Evolutionary conservation across 1,140 invertebrate genomes (phyloP), one percentile per base, ranked within the genome.

Genomic region (Calephelis nemesis): DNA sequence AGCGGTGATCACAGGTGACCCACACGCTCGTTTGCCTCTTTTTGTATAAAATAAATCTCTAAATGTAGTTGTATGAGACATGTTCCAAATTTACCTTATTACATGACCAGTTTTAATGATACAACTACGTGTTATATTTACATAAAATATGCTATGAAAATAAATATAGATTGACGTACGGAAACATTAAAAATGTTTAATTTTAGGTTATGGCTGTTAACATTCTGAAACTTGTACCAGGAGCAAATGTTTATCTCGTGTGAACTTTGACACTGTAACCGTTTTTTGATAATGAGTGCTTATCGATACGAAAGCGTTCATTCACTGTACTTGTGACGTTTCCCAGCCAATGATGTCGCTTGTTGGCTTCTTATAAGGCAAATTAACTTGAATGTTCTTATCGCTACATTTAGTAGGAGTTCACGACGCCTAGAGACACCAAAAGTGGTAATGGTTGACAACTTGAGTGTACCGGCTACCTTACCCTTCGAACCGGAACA

Each of bases 191-290:
- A 60, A 58, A 39, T 40, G 19, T 60, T 39, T 39, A 58, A 58
- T 12, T 58, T 58, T 58, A 39, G 54, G 15, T 69, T 39, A 19
- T 60, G 5, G n/a, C n/a, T n/a, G 47, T 39, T 15, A n/a, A 63
- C 60, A 11, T 54, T 10, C 9, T 49, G 47, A 69, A 60, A 65
- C 49, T 3, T n/a, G 30, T 11, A 69, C 12, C 50, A 60, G 50
- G 39, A 45, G 39, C 62, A 13, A 30, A 47, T 12, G 7, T 10
- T 15, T 39, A 60, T 87, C 82, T 69, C 39, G 30, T 12, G 19
- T 87, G 85, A 89, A 83, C 87, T 87, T 87, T 89, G 81, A 77
- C 82, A 83, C 71, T 68, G 67, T 84, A 87, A 81, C 80, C 78
- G 83, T 74, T 73, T 87, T 89, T 84, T 83, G 77, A 85, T 77